These are phyloP conservation scores for Galago senegalensis DNA, from an alignment of 2,797 vertebrate genomes.

Conservation along the genomic window DNA sequence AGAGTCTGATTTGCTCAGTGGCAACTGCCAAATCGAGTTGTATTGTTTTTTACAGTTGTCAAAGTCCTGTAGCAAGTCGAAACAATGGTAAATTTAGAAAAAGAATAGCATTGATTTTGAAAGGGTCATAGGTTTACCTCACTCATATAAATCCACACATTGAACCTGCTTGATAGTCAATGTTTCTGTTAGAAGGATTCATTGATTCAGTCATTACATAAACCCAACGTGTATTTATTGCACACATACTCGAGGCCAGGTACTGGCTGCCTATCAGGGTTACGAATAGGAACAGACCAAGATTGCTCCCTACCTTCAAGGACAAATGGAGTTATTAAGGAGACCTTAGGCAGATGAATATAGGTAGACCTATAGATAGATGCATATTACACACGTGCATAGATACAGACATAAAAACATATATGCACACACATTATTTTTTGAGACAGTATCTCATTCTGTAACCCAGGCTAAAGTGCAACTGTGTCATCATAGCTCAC, in stretches of 20 bases:
- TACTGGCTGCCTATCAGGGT: not conserved
- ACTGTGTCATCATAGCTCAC: not conserved
- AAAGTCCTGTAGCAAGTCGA: not conserved
- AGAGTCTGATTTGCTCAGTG: too few species aligned
- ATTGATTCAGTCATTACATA: not conserved
- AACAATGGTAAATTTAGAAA: not conserved
- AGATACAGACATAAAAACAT: rapidly evolving
- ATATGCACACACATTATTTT: not conserved
- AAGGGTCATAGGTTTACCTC: not conserved
- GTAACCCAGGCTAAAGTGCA: not conserved
- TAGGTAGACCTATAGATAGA: not conserved
- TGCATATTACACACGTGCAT: too few species aligned
- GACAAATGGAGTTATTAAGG: not conserved
- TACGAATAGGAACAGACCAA: not conserved
- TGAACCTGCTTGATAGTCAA: too few species aligned
- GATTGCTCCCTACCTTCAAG: not conserved
- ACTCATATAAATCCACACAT: not conserved
- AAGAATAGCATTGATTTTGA: not conserved
- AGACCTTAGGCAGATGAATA: not conserved
- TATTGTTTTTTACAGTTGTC: not conserved
- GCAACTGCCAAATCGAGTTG: too few species aligned
- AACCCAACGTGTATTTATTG: not conserved
- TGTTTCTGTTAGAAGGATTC: not conserved
- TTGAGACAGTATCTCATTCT: not conserved
- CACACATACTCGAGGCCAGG: not conserved